Percentiles rank a stretch among this genome's conserved stretches.
phyloP scores from a whole-genome alignment of 2,888 invertebrate genomes.

The Julus scandinavius region DNA sequence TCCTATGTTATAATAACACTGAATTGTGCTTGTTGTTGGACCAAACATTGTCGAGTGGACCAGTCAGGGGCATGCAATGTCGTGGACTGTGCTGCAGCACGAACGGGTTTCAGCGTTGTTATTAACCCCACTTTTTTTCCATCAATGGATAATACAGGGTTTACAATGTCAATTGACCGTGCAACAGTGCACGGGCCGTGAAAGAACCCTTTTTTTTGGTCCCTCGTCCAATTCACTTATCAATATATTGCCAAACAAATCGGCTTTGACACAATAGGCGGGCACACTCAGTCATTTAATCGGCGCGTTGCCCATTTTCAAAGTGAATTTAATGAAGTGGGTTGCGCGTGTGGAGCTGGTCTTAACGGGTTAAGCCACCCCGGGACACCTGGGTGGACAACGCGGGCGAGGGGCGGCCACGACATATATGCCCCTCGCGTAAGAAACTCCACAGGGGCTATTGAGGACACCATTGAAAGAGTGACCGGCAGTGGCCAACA shows the following conservation, averaged over 20 bases:
- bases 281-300: constrained; percentile 33
- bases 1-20: not conserved
- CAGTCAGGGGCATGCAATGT: not conserved
- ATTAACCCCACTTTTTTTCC: constrained; percentile 6
- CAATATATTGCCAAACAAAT: constrained; percentile 33
- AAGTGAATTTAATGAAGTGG: constrained; percentile 2
- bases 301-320: constrained; percentile 10
- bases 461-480: not conserved
- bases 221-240: constrained; percentile 33
- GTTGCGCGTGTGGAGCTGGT: not conserved
- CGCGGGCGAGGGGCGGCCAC: not conserved
- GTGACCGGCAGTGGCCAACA: constrained; percentile 23
- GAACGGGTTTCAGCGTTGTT: constrained; percentile 3
- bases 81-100: not conserved
- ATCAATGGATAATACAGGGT: constrained; percentile 17
- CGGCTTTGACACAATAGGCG: not conserved
- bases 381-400: constrained; percentile 5
- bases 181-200: not conserved
- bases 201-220: constrained; percentile 1
- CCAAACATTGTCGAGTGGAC: not conserved
- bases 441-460: not conserved
- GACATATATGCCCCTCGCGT: not conserved
- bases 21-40: not conserved
- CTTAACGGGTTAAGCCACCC: constrained; percentile 15
- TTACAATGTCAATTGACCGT: constrained; percentile 33